Conservation (phyloP, 2,888 invertebrate species). For the Maniola hyperantus region DNA sequence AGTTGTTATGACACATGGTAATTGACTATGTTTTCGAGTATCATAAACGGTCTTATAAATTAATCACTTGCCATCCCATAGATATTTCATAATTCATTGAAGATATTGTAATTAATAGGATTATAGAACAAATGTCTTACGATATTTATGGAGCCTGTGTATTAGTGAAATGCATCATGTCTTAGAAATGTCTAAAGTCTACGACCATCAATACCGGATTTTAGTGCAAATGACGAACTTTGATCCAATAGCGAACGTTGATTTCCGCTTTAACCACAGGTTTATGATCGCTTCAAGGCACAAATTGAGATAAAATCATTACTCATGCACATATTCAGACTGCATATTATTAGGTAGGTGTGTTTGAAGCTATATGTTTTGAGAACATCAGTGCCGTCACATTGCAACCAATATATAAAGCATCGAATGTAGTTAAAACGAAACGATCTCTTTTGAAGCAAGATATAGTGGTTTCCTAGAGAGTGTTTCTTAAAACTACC, state of each 20-base stretch:
- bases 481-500: not conserved
- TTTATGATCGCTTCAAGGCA: slow-evolving; percentile 26
- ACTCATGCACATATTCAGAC: slow-evolving; percentile 13
- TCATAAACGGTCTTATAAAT: too few species aligned
- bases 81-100: too few species aligned
- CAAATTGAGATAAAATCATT: slow-evolving; percentile 23
- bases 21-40: too few species aligned
- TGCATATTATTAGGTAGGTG: too few species aligned
- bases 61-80: too few species aligned
- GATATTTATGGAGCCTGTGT: too few species aligned
- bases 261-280: slow-evolving; percentile 29
- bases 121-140: too few species aligned
- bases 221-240: slow-evolving; percentile 39
- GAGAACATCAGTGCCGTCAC: too few species aligned
- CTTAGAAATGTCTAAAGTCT: slow-evolving; percentile 20
- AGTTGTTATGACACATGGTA: too few species aligned
- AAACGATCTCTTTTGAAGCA: too few species aligned
- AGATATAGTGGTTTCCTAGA: not conserved
- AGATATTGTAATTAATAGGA: too few species aligned
- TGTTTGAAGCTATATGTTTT: too few species aligned
- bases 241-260: slow-evolving; percentile 35
- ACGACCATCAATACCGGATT: slow-evolving; percentile 26
- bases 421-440: not conserved
- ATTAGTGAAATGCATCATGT: not conserved
- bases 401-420: not conserved